Evolutionary conservation across 2,797 vertebrate genomes (phyloP).

Genomic region (Natrix natrix): DNA sequence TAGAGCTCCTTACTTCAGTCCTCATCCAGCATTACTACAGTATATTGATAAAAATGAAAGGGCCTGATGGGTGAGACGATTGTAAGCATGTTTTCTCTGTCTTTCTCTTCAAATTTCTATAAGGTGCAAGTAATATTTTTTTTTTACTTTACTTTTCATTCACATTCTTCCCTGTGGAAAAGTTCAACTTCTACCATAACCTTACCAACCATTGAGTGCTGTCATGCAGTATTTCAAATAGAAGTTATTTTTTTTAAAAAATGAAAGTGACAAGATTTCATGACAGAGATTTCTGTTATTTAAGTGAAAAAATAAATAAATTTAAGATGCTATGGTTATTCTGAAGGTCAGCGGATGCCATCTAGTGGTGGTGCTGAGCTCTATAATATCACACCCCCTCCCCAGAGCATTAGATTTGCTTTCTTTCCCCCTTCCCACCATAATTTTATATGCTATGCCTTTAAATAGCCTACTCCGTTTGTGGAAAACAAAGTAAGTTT

Average conservation of each 20-base stretch:
- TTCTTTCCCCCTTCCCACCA: not conserved
- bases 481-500: not conserved
- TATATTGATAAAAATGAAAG: not conserved
- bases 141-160: not conserved
- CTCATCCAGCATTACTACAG: not conserved
- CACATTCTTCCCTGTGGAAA: not conserved
- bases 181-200: not conserved
- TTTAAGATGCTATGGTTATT: not conserved
- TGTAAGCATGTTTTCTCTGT: not conserved
- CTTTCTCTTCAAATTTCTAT: not conserved
- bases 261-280: not conserved
- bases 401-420: not conserved
- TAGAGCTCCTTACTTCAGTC: not conserved
- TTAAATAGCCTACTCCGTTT: not conserved
- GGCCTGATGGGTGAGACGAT: not conserved
- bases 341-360: not conserved
- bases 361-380: not conserved
- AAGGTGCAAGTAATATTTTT: not conserved
- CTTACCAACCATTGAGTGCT: not conserved
- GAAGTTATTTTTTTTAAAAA: not conserved
- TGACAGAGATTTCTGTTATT: not conserved
- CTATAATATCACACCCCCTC: not conserved
- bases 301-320: not conserved
- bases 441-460: not conserved
- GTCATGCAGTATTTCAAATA: not conserved